Evolutionary conservation across 1,140 invertebrate species (phyloP), one percentile per base, ranked within the genome.

Genomic region (Paraescarpia echinospica): DNA sequence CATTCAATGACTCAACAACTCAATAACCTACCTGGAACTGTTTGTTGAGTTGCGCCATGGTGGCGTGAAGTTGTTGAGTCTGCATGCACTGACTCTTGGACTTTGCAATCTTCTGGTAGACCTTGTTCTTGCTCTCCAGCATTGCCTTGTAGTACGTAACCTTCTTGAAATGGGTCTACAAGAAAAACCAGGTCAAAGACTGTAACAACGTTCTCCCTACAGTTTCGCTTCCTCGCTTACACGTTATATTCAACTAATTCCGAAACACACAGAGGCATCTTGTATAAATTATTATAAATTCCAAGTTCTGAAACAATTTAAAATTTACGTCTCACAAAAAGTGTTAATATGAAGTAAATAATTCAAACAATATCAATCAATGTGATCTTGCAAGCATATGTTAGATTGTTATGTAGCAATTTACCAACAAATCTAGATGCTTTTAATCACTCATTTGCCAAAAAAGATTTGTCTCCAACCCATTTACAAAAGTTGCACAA

Each of bases 81-180:
- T 98, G 97, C 6, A 97, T 93, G 97, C 97, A 93, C 97, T 97
- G 93, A 97, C 97, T 92, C 97, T 96, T 91, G 98, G 97, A 5
- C 94, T 98, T 98, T 0, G 98, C 96, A n/a, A 99, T 98, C 94
- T 97, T 98, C 93, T 97, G 97, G 95, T 98, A 97, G n/a, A 99
- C 97, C 96, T 99, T 99, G 95, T 98, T 99, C 96, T 99, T 99
- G 94, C 98, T 99, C 94, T 99, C 98, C 89, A 99, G 95, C 97
- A 99, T 98, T 0, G 98, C 98, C 95, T 98, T 98, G 95, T 99
- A 99, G 95, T 99, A 99, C 0, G 98, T 97, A 0, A 97, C 98
- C 93, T 98, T 97, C 0, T 98, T 97, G 95, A 99, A 98, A 96
- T 98, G 98, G 33, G 97, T 97, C 96, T 97, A 95, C 92, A 94